Percentiles rank a stretch among this genome's conserved stretches.
Conservation (phyloP, 1,140 invertebrate species). For the Ceratina australensis region DNA sequence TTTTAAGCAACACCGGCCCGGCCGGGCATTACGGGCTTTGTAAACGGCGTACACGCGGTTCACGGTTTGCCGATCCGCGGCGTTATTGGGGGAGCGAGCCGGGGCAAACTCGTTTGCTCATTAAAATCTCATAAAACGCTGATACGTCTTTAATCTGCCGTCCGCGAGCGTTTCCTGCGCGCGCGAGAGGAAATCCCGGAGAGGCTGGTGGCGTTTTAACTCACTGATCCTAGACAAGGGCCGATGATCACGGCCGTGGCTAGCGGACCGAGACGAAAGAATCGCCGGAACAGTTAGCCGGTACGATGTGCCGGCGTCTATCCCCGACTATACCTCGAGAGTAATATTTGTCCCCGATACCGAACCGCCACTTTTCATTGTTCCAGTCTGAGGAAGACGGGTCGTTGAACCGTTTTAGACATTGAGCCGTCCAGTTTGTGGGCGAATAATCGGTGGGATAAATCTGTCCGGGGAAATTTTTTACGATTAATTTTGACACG, state of each 20-base stretch:
- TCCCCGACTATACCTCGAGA: slow-evolving; percentile 6
- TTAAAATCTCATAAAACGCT: slow-evolving; percentile 49
- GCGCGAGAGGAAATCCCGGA: slow-evolving; percentile 47
- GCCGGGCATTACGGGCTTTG: not conserved
- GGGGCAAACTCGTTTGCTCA: slow-evolving; percentile 47
- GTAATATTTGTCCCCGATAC: slow-evolving; percentile 14
- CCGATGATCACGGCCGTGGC: slow-evolving; percentile 37
- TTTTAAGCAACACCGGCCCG: slow-evolving; percentile 4
- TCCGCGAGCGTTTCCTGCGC: slow-evolving; percentile 14
- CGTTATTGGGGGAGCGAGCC: not conserved
- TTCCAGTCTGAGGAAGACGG: not conserved
- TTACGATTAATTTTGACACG: too few species aligned
- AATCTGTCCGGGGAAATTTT: too few species aligned
- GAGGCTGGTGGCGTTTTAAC: slow-evolving; percentile 22
- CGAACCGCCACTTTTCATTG: slow-evolving; percentile 12
- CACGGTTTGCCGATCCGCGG: slow-evolving; percentile 4
- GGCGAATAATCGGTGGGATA: not conserved
- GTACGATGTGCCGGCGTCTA: slow-evolving; percentile 8
- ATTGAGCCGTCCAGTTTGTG: not conserved
- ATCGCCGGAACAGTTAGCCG: slow-evolving; percentile 54
- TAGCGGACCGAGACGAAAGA: slow-evolving; percentile 57
- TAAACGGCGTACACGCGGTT: not conserved
- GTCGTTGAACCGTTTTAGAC: slow-evolving; percentile 10
- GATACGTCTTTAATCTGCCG: slow-evolving; percentile 41
- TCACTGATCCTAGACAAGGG: slow-evolving; percentile 44